Evolutionary conservation across 2,797 vertebrate species (phyloP).

Genomic region (Tenualosa thibaudeaui): DNA sequence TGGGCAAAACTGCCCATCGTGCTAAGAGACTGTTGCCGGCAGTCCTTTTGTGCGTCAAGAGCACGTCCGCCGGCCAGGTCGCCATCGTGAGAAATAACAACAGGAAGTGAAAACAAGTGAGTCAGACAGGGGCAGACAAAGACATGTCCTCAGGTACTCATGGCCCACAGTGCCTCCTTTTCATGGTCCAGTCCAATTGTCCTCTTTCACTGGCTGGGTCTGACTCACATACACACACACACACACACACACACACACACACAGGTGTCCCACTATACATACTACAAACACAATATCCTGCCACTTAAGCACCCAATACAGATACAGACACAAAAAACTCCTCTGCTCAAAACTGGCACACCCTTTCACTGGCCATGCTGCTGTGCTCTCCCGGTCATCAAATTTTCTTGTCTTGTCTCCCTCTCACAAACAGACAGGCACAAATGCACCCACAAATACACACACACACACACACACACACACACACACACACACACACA

Average conservation of each 20-base stretch:
- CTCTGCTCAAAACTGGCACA: background rate
- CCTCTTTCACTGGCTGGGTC: conserved; percentile 7
- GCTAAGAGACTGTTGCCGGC: background rate
- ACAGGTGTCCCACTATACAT: background rate
- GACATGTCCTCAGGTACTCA: background rate
- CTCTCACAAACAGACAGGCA: too few species aligned
- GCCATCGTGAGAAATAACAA: background rate
- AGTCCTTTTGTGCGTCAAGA: background rate
- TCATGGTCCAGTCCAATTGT: background rate
- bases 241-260: background rate
- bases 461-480: background rate
- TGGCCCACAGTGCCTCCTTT: background rate
- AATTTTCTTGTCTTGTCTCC: too few species aligned
- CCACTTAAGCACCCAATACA: background rate
- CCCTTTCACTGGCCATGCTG: background rate
- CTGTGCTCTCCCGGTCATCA: too few species aligned
- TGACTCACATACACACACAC: background rate
- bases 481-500: background rate
- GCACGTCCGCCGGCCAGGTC: conserved; percentile 36
- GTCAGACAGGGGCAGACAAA: background rate
- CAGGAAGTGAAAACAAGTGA: conserved; percentile 9
- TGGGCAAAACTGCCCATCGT: background rate
- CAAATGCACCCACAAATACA: too few species aligned
- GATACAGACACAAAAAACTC: background rate
- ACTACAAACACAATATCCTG: background rate